phyloP scores from a whole-genome alignment of 2,797 vertebrate species.

The Galago senegalensis region DNA sequence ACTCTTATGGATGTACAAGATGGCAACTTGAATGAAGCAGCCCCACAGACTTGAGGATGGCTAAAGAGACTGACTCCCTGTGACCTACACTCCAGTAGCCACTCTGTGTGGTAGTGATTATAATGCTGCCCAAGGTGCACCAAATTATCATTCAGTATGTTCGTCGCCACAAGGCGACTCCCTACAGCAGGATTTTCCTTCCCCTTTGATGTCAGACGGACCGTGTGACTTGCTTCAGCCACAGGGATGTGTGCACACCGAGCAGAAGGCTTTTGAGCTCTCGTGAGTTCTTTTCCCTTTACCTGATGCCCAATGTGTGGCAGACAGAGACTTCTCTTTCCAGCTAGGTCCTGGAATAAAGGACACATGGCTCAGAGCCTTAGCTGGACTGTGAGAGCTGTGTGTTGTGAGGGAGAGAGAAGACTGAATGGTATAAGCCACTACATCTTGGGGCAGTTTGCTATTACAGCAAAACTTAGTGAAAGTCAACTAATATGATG shows the following conservation, averaged over 20 bases:
- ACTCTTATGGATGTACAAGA: background rate
- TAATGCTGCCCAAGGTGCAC: background rate
- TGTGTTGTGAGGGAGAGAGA: background rate
- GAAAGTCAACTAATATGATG: background rate
- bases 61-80: background rate
- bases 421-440: background rate
- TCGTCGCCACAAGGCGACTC: background rate
- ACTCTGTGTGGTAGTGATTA: no score
- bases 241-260: background rate
- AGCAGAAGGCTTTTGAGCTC: background rate
- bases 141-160: no score
- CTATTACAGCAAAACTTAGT: background rate
- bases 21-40: background rate
- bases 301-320: background rate
- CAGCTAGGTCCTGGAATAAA: background rate
- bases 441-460: background rate
- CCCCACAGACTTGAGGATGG: background rate
- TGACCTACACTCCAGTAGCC: background rate
- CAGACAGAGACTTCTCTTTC: background rate
- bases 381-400: background rate
- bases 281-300: background rate
- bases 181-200: background rate
- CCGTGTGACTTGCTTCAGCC: background rate
- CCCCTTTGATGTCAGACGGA: background rate
- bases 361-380: fast-evolving